Conservation (phyloP, 2,113 vertebrate genomes). For the Prunella himalayana region DNA sequence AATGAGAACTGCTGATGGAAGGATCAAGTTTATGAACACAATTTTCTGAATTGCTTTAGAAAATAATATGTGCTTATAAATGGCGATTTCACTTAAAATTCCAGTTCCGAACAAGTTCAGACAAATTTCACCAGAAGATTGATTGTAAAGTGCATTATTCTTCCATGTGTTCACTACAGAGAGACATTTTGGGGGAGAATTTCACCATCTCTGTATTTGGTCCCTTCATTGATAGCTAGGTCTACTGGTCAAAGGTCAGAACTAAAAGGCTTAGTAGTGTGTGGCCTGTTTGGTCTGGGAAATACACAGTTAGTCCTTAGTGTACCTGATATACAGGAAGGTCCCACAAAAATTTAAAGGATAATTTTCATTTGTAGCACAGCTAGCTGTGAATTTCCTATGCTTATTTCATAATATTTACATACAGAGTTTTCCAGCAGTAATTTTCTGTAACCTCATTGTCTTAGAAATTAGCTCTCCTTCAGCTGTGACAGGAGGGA, state of each 20-base stretch:
- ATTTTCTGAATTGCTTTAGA: not conserved
- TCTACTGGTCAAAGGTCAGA: not conserved
- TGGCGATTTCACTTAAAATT: not conserved
- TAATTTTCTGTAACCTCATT: not conserved
- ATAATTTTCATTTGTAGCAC: not conserved
- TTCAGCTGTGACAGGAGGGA: not conserved
- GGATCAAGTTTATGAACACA: fast-evolving
- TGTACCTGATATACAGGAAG: not conserved
- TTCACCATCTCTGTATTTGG: not conserved
- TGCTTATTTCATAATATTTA: not conserved
- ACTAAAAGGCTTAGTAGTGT: not conserved
- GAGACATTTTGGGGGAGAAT: not conserved
- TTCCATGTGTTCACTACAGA: not conserved
- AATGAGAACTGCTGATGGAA: not conserved
- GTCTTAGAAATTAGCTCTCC: not conserved
- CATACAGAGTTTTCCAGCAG: not conserved
- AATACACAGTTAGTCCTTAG: not conserved
- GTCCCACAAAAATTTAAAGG: not conserved
- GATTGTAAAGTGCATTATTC: not conserved
- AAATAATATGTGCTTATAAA: not conserved
- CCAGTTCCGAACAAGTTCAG: not conserved
- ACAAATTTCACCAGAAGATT: not conserved
- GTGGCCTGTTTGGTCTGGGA: not conserved
- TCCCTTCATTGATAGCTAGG: not conserved
- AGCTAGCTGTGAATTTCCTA: not conserved